Evolutionary conservation across 92 coral and sea anemone genomes (phyloP), one percentile per base, ranked within the genome.

Genomic region (Galaxea fascicularis): DNA sequence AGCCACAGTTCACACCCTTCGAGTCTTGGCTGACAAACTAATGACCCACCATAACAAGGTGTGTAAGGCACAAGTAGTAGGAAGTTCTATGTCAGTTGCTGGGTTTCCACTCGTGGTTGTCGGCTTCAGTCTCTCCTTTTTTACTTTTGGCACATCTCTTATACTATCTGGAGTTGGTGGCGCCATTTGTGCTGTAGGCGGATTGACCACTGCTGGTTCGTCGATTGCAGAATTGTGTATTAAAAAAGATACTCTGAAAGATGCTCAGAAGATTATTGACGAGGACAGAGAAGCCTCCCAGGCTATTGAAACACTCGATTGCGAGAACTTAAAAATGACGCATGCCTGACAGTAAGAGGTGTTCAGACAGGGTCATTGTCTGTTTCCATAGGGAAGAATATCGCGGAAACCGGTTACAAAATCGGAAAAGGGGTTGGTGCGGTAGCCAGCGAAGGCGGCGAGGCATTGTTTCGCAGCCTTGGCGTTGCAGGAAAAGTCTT

Each of bases 171-270:
- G 68, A 65, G 78, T 46, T 49, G 91, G 91, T 17, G 78, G 44
- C 0, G 88, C 24, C 4, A 26, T 75, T 4, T 54, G 65, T 10
- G 84, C 67, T 11, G 82, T 73, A 10, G 88, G 91, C 17, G 78
- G 89, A 8, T n/a, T 82, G 29, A 74, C 69, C 31, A 24, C 25
- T 31, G 63, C 68, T 13, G 91, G 91, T 17, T 28, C 89, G 1
- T 35, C 39, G 29, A 44, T 41, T n/a, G 44, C 78, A 2, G 57
- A 78, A 18, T 7, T 6, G 4, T 78, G 4, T 11, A 64, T 78
- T 18, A 22, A 78, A 16, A 78, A 78, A n/a, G 52, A 63, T 4
- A 44, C 83, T 35, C 13, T 78, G 16, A 21, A 66, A 4, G 10
- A 16, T 12, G 65, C 75, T 18, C 85, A 67, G 63, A 80, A 66